phyloP scores from a whole-genome alignment of 2,888 invertebrate species.

The Tanytarsus gracilentus region DNA sequence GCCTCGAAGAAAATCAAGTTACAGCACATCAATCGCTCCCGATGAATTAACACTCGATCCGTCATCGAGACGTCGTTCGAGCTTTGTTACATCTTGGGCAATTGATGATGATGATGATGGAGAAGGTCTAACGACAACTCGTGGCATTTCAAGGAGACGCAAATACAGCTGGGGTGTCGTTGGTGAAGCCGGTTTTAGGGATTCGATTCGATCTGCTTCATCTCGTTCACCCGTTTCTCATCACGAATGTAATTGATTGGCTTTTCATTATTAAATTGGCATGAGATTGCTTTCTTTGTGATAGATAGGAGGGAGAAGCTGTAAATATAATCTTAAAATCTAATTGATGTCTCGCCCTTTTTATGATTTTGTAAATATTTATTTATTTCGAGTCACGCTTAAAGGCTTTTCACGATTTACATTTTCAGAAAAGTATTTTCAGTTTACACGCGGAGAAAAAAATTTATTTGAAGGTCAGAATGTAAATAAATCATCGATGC shows the following conservation, averaged over 20 bases:
- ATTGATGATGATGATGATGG: slow-evolving; percentile 35
- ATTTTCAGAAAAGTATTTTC: no score
- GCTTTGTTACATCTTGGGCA: slow-evolving; percentile 36
- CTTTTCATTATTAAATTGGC: slow-evolving; percentile 1
- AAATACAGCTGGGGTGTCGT: slow-evolving; percentile 43
- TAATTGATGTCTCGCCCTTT: background rate
- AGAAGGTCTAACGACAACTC: slow-evolving; percentile 31
- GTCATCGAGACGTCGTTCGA: slow-evolving; percentile 35
- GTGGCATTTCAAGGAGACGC: slow-evolving; percentile 33
- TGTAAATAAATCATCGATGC: no score
- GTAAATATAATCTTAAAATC: background rate
- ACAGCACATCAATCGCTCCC: slow-evolving; percentile 37
- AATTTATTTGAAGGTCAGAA: no score
- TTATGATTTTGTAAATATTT: background rate
- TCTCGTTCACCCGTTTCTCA: slow-evolving; percentile 71
- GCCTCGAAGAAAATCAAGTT: slow-evolving; percentile 39
- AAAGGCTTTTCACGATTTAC: no score
- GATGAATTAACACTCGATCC: slow-evolving; percentile 34
- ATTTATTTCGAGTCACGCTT: no score
- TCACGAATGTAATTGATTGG: slow-evolving; percentile 71
- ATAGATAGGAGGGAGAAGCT: slow-evolving; percentile 31
- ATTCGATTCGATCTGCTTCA: slow-evolving; percentile 67
- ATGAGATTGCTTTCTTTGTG: background rate
- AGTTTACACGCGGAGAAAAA: slow-evolving; percentile 19
- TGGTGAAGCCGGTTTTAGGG: slow-evolving; percentile 45